These are phyloP conservation scores for Pempheris klunzingeri DNA, from an alignment of 2,797 vertebrate genomes.

Conservation along the genomic window DNA sequence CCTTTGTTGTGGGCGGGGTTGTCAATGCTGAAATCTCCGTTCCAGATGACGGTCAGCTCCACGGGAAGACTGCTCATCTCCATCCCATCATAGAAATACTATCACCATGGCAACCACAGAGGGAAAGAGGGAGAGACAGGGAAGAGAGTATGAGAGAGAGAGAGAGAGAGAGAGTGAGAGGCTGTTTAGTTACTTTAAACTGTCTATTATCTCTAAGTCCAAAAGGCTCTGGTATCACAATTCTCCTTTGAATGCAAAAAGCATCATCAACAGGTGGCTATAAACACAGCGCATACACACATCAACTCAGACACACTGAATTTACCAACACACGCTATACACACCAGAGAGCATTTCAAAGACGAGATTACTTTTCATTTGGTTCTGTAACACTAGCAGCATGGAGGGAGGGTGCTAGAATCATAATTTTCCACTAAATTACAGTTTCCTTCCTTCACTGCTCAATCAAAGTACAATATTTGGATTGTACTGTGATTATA, in stretches of 20 bases:
- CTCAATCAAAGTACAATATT: slow-evolving; percentile 80
- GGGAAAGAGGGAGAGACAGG: slow-evolving; percentile 45
- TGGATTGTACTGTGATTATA: slow-evolving; percentile 73
- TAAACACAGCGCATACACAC: slow-evolving; percentile 19
- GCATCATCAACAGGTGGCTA: slow-evolving; percentile 65
- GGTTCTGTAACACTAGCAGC: slow-evolving; percentile 56
- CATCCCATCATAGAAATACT: slow-evolving; percentile 98
- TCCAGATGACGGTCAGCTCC: slow-evolving; percentile 97
- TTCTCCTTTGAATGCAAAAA: slow-evolving; percentile 36
- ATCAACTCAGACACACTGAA: slow-evolving; percentile 26
- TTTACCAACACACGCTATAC: slow-evolving; percentile 14
- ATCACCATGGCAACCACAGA: slow-evolving; percentile 76
- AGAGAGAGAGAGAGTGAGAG: slow-evolving; percentile 28
- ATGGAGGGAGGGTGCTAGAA: slow-evolving; percentile 56
- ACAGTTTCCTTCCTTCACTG: slow-evolving; percentile 71
- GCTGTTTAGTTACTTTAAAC: slow-evolving; percentile 56
- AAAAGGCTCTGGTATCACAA: slow-evolving; percentile 36
- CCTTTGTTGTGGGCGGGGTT: slow-evolving; percentile 98
- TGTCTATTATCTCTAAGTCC: slow-evolving; percentile 55
- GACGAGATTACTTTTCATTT: slow-evolving; percentile 56
- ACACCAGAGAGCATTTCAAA: slow-evolving; percentile 74
- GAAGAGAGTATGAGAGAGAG: slow-evolving; percentile 32
- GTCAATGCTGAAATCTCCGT: slow-evolving; percentile 98
- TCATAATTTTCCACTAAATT: slow-evolving; percentile 76
- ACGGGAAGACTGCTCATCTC: slow-evolving; percentile 97